These are phyloP conservation scores for Caenorhabditis becei DNA, from an alignment of 2,888 invertebrate species.

Conservation along the genomic window DNA sequence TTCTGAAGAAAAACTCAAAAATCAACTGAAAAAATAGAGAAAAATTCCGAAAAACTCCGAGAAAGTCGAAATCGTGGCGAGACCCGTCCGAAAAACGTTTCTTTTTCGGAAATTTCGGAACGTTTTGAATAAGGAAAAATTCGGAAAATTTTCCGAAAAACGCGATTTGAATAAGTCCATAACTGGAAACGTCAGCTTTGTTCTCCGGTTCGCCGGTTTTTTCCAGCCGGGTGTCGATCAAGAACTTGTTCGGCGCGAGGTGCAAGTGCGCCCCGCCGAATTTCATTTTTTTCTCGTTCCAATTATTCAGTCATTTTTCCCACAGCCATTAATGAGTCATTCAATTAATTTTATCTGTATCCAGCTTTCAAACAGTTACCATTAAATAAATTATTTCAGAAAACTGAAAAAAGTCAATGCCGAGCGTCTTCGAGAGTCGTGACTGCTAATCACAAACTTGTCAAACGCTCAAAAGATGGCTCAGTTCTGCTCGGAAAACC, in stretches of 20 bases:
- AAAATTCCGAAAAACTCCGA: too few relatives aligned
- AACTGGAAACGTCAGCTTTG: too few relatives aligned
- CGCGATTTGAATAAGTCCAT: too few relatives aligned
- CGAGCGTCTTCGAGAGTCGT: neutral
- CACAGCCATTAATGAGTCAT: constrained; percentile 7
- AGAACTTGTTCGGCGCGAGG: constrained; percentile 1
- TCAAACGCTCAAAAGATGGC: constrained; percentile 47
- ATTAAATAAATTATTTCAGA: neutral
- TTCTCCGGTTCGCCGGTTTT: constrained; percentile 1
- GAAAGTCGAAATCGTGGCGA: too few relatives aligned
- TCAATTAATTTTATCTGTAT: constrained; percentile 9
- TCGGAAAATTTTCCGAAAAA: too few relatives aligned
- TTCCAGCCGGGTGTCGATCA: neutral
- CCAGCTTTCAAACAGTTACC: neutral
- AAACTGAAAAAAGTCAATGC: constrained; percentile 1
- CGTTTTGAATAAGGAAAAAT: too few relatives aligned
- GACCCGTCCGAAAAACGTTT: too few relatives aligned
- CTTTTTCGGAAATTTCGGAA: too few relatives aligned
- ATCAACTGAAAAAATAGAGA: too few relatives aligned
- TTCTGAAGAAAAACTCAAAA: constrained; percentile 4
- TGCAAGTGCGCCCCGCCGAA: constrained; percentile 45
- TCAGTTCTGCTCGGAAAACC: constrained; percentile 88
- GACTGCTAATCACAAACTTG: constrained; percentile 7
- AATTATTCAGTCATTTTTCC: constrained; percentile 27
- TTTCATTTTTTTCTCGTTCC: constrained; percentile 24